Conservation (phyloP, 2,888 invertebrate genomes). For the Drosophila rellima region DNA sequence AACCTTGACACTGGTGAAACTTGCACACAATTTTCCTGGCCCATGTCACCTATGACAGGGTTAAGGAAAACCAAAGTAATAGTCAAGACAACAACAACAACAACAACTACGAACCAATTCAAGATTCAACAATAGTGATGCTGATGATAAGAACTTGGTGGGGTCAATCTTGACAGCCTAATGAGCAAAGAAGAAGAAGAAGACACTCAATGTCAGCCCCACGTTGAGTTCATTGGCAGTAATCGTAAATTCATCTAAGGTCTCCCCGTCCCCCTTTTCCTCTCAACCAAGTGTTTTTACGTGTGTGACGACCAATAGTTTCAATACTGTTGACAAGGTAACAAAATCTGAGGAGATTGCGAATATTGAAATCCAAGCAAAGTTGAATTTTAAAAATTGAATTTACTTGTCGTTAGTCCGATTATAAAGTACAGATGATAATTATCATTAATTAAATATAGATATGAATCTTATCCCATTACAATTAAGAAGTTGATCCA, state of each 20-base stretch:
- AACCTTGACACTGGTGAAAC: conserved; percentile 5
- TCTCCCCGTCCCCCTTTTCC: neutral
- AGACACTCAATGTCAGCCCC: conserved; percentile 26
- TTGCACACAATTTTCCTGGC: conserved; percentile 12
- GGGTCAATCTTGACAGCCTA: conserved; percentile 30
- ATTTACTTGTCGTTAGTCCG: neutral
- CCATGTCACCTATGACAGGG: conserved; percentile 42
- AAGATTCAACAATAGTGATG: conserved; percentile 23
- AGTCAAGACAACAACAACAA: conserved; percentile 15
- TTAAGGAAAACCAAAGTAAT: conserved; percentile 9
- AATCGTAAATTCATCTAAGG: conserved; percentile 11
- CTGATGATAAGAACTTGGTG: conserved; percentile 39
- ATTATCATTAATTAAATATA: no score
- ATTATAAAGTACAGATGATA: neutral
- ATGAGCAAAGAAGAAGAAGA: conserved; percentile 30
- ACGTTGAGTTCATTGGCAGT: conserved; percentile 15
- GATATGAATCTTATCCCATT: neutral
- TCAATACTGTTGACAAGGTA: neutral
- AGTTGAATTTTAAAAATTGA: neutral
- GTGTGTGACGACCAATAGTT: conserved; percentile 6
- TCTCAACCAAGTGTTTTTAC: neutral
- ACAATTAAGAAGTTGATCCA: no score
- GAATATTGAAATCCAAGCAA: neutral
- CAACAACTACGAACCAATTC: conserved; percentile 13
- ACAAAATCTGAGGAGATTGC: neutral